phyloP scores from a whole-genome alignment of 1,140 invertebrate genomes.

The Metopolophium dirhodum region DNA sequence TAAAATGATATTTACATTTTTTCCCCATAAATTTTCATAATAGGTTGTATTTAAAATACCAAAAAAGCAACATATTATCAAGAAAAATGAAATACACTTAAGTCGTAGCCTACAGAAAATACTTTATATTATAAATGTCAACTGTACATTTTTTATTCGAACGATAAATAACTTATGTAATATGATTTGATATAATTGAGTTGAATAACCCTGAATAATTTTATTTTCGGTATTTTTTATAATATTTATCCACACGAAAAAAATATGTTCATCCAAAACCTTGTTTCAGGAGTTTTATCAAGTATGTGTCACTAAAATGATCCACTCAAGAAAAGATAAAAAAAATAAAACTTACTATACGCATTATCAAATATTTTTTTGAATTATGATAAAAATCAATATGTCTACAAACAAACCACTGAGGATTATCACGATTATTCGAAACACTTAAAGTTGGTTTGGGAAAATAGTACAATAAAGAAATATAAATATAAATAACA shows the following conservation, averaged over 20 bases:
- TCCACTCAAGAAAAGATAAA: background rate
- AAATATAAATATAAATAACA: background rate
- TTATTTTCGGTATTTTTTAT: background rate
- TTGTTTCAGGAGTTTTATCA: background rate
- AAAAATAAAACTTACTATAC: background rate
- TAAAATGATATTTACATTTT: conserved; percentile 26
- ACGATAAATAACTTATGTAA: background rate
- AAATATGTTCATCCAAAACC: background rate
- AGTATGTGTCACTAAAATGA: background rate
- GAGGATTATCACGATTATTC: background rate
- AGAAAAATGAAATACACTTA: conserved; percentile 3
- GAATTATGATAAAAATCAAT: background rate
- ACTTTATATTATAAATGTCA: background rate
- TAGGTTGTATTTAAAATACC: background rate
- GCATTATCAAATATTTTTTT: background rate
- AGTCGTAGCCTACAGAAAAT: background rate
- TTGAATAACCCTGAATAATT: background rate
- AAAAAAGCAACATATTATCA: conserved; percentile 16
- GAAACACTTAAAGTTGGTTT: background rate
- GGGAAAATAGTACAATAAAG: background rate
- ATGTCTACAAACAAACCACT: background rate
- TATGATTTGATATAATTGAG: background rate
- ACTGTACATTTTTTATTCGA: background rate
- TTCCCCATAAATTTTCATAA: background rate
- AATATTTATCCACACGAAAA: background rate